Evolutionary conservation across 2,113 vertebrate genomes (phyloP).

Genomic region (Nesoenas mayeri): DNA sequence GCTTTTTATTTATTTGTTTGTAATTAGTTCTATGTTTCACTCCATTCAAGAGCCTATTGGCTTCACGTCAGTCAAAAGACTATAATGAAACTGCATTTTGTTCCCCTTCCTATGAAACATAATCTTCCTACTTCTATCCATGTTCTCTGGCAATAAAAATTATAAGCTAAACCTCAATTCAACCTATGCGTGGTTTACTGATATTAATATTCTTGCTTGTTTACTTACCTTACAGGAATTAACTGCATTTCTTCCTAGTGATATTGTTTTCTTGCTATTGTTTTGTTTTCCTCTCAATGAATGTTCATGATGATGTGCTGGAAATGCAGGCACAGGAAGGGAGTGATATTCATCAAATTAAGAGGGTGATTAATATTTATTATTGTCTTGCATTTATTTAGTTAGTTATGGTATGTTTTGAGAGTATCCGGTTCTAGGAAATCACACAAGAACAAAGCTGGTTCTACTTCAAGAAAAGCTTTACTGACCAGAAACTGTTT

Average conservation of each 20-base stretch:
- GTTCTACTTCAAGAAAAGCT: not conserved
- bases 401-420: not conserved
- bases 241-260: not conserved
- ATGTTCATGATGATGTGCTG: not conserved
- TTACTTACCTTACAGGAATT: not conserved
- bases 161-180: not conserved
- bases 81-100: not conserved
- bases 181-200: not conserved
- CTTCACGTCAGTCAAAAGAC: not conserved
- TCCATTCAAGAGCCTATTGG: not conserved
- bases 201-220: not conserved
- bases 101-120: not conserved
- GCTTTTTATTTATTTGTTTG: not conserved
- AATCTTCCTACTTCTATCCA: not conserved
- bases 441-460: not conserved
- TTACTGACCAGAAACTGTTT: not conserved
- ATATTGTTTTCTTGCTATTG: not conserved
- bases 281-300: not conserved
- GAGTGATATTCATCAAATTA: not conserved
- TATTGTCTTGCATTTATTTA: not conserved
- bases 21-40: not conserved
- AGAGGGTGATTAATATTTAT: not conserved
- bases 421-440: not conserved
- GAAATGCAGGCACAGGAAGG: not conserved
- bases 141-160: not conserved